phyloP scores from a whole-genome alignment of 2,888 invertebrate species.

The Aleiodes leptofemur region DNA sequence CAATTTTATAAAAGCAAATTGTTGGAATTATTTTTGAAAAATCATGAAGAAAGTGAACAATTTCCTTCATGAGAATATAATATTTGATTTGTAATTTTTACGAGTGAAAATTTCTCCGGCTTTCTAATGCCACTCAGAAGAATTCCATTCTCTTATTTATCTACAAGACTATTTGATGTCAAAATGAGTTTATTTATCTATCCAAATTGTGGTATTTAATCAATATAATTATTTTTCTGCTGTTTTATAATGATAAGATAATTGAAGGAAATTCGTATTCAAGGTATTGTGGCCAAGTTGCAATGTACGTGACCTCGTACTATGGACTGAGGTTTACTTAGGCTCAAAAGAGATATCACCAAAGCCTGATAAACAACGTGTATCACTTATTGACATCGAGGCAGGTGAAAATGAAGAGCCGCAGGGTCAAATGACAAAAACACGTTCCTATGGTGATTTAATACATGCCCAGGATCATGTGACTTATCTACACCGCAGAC shows the following conservation, averaged over 20 bases:
- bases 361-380: slow-evolving; percentile 73
- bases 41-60: too few relatives aligned
- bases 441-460: slow-evolving; percentile 91
- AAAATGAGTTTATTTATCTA: background rate
- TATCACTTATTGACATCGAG: slow-evolving; percentile 71
- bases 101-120: background rate
- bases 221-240: background rate
- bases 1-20: too few relatives aligned
- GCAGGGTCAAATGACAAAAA: slow-evolving; percentile 84
- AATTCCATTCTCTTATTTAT: background rate
- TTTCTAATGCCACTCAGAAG: background rate
- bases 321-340: slow-evolving; percentile 92
- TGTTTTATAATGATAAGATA: slow-evolving; percentile 13
- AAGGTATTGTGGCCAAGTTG: slow-evolving; percentile 92
- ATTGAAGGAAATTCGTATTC: slow-evolving; percentile 37
- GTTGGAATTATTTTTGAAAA: too few relatives aligned
- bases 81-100: background rate
- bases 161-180: background rate
- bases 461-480: slow-evolving; percentile 80
- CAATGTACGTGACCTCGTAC: slow-evolving; percentile 87
- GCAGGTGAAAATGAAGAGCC: slow-evolving; percentile 70
- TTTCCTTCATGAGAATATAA: too few relatives aligned
- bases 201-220: background rate
- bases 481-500: slow-evolving; percentile 81
- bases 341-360: slow-evolving; percentile 76